Percentiles rank a stretch among this genome's conserved stretches.
phyloP scores from a whole-genome alignment of 1,140 invertebrate genomes.

The Euwallacea similis region DNA sequence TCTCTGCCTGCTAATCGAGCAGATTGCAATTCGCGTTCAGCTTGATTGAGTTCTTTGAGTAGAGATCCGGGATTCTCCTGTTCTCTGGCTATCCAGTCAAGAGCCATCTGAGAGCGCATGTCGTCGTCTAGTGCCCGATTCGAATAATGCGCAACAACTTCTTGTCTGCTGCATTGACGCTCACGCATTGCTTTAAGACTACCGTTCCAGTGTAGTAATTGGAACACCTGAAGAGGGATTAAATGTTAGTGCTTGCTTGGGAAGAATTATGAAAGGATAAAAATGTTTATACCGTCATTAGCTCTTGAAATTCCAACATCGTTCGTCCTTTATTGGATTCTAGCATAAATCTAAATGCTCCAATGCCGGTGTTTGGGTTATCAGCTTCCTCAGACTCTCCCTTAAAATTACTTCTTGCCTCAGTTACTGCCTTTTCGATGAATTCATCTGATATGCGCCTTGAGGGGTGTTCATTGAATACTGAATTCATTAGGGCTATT shows the following conservation, averaged over 20 bases:
- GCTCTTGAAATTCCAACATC: conserved; percentile 94
- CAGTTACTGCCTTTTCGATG: conserved; percentile 88
- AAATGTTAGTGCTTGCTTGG: no score
- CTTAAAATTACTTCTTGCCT: conserved; percentile 74
- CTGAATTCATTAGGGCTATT: conserved; percentile 95
- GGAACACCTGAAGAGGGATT: conserved; percentile 65
- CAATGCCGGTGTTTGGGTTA: conserved; percentile 82
- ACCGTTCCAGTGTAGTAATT: conserved; percentile 94
- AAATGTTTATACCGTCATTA: conserved; percentile 88
- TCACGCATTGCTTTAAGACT: conserved; percentile 90
- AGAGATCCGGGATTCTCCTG: conserved; percentile 81
- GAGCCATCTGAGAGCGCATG: conserved; percentile 94
- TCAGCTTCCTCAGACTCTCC: conserved; percentile 71
- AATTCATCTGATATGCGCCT: conserved; percentile 91
- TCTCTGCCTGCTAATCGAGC: conserved; percentile 87
- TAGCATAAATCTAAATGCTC: conserved; percentile 93
- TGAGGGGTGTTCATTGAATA: conserved; percentile 95
- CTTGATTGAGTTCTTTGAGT: conserved; percentile 75
- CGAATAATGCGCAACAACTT: conserved; percentile 94
- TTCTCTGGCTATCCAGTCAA: conserved; percentile 92
- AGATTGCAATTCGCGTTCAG: conserved; percentile 87
- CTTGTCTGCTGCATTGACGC: conserved; percentile 90
- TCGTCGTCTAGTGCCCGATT: conserved; percentile 88
- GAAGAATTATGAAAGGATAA: not conserved
- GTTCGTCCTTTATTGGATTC: conserved; percentile 90